These are phyloP conservation scores for Podarcis raffonei DNA, from an alignment of 2,113 vertebrate species.

Conservation along the genomic window DNA sequence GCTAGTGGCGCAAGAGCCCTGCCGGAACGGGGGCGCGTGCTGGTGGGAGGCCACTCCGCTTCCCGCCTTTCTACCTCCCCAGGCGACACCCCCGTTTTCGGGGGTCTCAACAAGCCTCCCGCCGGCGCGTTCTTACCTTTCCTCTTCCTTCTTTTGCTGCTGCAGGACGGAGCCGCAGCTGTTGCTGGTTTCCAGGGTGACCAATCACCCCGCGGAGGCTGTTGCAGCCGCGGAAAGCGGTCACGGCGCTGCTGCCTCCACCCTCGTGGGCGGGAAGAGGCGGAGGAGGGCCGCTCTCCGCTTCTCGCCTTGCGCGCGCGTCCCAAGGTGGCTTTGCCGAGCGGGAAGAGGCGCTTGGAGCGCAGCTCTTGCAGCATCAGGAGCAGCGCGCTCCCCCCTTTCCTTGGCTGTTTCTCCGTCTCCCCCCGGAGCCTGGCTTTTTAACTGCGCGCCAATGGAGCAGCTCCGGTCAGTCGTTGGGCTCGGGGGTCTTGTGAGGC, in stretches of 20 bases:
- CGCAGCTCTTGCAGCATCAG: not conserved
- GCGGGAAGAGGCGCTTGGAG: not conserved
- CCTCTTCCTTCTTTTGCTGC: not conserved
- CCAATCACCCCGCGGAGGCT: not conserved
- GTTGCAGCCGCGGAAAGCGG: not conserved
- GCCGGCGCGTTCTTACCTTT: not conserved
- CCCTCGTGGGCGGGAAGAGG: not conserved
- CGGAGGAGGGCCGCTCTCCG: no score
- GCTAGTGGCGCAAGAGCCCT: no score
- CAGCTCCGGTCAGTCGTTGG: not conserved
- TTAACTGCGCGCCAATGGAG: not conserved
- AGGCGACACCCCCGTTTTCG: no score
- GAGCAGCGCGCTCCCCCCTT: no score
- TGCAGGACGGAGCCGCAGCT: not conserved
- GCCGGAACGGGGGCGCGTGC: no score
- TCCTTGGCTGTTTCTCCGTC: no score
- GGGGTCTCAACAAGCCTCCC: no score
- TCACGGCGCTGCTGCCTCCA: not conserved
- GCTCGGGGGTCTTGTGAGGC: no score
- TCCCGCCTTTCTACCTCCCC: not conserved
- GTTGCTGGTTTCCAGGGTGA: slow-evolving; percentile 33
- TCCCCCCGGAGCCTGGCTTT: not conserved
- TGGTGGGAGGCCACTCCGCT: not conserved
- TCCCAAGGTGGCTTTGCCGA: not conserved
- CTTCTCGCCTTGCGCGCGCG: no score